Conservation (phyloP, 2,113 vertebrate genomes). For the Perccottus glenii region DNA sequence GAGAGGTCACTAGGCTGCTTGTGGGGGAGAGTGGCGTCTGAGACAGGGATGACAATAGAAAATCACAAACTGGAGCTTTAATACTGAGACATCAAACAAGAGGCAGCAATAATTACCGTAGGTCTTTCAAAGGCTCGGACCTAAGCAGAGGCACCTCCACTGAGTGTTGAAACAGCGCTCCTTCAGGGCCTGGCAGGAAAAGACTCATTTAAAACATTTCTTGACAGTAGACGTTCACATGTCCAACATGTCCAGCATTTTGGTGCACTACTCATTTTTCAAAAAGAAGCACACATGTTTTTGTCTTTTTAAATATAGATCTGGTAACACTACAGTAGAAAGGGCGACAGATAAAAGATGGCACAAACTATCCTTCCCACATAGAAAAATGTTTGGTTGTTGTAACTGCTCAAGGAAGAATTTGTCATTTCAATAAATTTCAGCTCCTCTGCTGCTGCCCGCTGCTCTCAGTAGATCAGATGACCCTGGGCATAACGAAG, state of each 20-base stretch:
- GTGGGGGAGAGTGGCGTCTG: too few relatives aligned
- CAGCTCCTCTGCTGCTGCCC: not conserved
- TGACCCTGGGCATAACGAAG: slow-evolving; percentile 35
- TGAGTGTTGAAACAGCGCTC: slow-evolving; percentile 95
- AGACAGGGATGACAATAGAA: too few relatives aligned
- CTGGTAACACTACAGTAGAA: not conserved
- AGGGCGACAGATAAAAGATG: slow-evolving; percentile 1
- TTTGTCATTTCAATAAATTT: slow-evolving; percentile 18
- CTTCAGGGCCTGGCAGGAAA: slow-evolving; percentile 85
- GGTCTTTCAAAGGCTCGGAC: slow-evolving; percentile 86
- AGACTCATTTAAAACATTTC: not conserved
- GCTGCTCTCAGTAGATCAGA: slow-evolving; percentile 16
- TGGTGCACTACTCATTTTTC: not conserved
- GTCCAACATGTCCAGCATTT: not conserved
- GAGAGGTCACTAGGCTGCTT: too few relatives aligned
- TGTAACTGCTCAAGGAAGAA: slow-evolving; percentile 3
- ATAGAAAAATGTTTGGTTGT: not conserved
- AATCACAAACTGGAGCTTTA: too few relatives aligned
- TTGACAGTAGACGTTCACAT: too few relatives aligned
- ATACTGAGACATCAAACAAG: not conserved
- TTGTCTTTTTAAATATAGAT: not conserved
- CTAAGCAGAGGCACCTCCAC: slow-evolving; percentile 89
- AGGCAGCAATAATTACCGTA: slow-evolving; percentile 80
- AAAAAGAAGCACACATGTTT: not conserved
- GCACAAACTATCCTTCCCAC: not conserved